Percentiles rank a stretch among this genome's conserved stretches.
Evolutionary conservation across 2,797 vertebrate species (phyloP).

Genomic region (Chelon labrosus): DNA sequence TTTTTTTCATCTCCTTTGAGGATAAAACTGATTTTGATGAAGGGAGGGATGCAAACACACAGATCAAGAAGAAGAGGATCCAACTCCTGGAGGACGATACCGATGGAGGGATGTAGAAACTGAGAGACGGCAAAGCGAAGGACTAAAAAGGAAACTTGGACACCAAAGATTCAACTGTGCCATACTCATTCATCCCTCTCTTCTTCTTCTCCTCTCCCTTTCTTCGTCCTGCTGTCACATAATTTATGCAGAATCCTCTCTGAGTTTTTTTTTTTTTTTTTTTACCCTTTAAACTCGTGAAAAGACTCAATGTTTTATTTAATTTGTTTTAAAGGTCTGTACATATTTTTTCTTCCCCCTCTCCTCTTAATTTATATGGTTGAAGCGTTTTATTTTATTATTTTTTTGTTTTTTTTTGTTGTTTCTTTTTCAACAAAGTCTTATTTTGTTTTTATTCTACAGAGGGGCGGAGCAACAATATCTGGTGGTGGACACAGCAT

Average conservation of each 20-base stretch:
- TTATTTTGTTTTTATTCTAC: slow-evolving; percentile 71
- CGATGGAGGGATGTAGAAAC: background rate
- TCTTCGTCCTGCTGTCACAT: slow-evolving; percentile 57
- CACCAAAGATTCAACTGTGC: slow-evolving; percentile 74
- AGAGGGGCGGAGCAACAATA: slow-evolving; percentile 39
- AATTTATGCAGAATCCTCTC: slow-evolving; percentile 40
- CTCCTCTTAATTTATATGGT: slow-evolving; percentile 84
- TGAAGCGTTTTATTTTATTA: slow-evolving; percentile 65
- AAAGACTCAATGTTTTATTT: slow-evolving; percentile 79
- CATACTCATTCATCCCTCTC: slow-evolving; percentile 58
- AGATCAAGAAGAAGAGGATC: slow-evolving; percentile 25
- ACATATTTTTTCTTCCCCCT: slow-evolving; percentile 76
- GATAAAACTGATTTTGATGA: slow-evolving; percentile 4
- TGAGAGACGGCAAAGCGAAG: slow-evolving; percentile 4
- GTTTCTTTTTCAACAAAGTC: slow-evolving; percentile 63
- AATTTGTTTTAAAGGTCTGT: slow-evolving; percentile 81
- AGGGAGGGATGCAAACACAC: slow-evolving; percentile 17
- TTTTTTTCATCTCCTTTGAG: background rate
- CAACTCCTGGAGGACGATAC: slow-evolving; percentile 30
- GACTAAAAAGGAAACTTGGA: slow-evolving; percentile 8
- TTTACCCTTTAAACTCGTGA: slow-evolving; percentile 64
- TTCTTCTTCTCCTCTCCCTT: slow-evolving; percentile 20
- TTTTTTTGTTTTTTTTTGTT: slow-evolving; percentile 2
- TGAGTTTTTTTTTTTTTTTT: slow-evolving; percentile 17
- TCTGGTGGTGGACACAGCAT: slow-evolving; percentile 51